These are phyloP conservation scores for Tragelaphus strepsiceros DNA, from an alignment of 2,113 vertebrate species.

Conservation along the genomic window DNA sequence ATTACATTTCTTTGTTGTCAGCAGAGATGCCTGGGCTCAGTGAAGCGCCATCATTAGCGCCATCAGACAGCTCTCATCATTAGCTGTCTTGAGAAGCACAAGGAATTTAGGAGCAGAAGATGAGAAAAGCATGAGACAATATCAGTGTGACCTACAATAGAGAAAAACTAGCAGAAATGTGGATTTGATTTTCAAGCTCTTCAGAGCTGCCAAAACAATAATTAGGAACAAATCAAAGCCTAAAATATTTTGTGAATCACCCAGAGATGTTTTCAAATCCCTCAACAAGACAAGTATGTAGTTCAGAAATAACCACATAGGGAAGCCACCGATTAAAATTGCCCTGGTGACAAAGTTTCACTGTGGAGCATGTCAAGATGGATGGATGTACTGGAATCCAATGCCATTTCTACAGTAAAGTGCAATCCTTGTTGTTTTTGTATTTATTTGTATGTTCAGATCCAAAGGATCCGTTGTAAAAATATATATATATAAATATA, in stretches of 20 bases:
- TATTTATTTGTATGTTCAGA: constrained; percentile 89
- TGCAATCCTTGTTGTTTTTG: constrained; percentile 85
- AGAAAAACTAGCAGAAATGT: constrained; percentile 56
- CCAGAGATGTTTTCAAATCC: constrained; percentile 54
- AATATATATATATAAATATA: constrained; percentile 55
- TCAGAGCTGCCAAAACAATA: constrained; percentile 56
- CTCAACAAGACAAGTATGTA: constrained; percentile 49
- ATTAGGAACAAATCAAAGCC: constrained; percentile 47
- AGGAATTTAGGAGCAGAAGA: constrained; percentile 28
- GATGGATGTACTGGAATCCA: constrained; percentile 73
- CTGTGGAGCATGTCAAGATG: constrained; percentile 58
- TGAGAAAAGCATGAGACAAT: constrained; percentile 16
- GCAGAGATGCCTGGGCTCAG: constrained; percentile 29
- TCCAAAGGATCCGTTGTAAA: constrained; percentile 86
- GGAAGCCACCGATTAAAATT: constrained; percentile 64
- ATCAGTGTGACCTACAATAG: constrained; percentile 57
- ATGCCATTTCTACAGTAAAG: constrained; percentile 80
- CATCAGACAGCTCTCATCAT: no score
- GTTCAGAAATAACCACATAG: constrained; percentile 55
- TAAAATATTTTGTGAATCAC: constrained; percentile 50
- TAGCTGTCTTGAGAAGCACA: constrained; percentile 53
- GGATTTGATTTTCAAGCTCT: constrained; percentile 56
- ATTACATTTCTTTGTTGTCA: background rate
- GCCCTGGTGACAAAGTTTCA: constrained; percentile 63
- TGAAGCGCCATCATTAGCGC: no score